Conservation (phyloP, 64 coral and sea anemone genomes). For the Acropora tenuis region DNA sequence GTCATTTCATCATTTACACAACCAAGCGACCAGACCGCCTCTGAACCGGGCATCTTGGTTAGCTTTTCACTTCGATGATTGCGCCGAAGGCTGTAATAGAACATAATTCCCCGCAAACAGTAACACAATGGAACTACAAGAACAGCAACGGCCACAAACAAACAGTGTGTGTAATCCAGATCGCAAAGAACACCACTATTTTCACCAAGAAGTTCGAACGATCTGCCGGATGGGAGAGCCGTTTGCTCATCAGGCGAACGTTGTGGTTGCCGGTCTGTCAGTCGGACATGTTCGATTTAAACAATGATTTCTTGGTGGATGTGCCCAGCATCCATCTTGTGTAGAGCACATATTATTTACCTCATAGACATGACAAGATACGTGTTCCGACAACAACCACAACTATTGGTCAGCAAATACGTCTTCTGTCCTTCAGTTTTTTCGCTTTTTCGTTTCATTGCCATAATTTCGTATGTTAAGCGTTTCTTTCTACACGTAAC, state of each 20-base stretch:
- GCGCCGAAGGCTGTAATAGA: constrained; percentile 42
- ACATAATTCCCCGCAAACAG: constrained; percentile 54
- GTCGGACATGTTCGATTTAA: constrained; percentile 18
- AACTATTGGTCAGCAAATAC: not conserved
- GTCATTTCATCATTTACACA: constrained; percentile 33
- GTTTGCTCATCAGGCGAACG: constrained; percentile 42
- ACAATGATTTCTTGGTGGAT: constrained; percentile 14
- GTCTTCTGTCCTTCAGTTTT: not conserved
- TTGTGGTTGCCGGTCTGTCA: constrained; percentile 6
- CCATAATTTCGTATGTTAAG: not conserved
- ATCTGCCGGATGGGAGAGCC: constrained; percentile 78
- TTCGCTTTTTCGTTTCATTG: not conserved
- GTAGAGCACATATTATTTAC: constrained; percentile 34
- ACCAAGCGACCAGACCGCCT: constrained; percentile 65
- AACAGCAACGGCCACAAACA: constrained; percentile 49
- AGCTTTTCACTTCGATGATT: constrained; percentile 55
- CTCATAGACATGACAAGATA: not conserved
- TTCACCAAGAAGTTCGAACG: constrained; percentile 57
- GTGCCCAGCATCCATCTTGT: constrained; percentile 40
- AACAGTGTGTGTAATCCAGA: constrained; percentile 56
- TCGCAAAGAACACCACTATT: constrained; percentile 24
- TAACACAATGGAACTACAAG: constrained; percentile 66
- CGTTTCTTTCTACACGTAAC: too few relatives aligned
- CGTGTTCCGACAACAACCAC: not conserved
- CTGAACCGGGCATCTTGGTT: constrained; percentile 56